Conservation (phyloP, 2,113 vertebrate species). For the Okapia johnstoni region DNA sequence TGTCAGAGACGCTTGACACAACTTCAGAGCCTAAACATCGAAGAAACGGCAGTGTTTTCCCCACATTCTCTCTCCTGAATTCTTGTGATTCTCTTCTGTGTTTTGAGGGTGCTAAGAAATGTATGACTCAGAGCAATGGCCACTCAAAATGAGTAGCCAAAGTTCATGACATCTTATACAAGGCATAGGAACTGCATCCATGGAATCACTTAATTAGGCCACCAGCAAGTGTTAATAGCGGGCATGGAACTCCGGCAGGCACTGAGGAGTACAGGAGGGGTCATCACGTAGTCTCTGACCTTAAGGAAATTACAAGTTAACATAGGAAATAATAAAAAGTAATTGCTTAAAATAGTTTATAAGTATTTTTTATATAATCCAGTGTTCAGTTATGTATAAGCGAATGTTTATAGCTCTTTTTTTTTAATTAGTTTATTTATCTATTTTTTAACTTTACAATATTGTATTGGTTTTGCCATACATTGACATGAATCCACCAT, state of each 20-base stretch:
- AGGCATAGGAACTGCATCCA: background rate
- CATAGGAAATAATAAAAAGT: background rate
- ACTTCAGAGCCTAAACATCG: background rate
- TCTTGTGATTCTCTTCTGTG: background rate
- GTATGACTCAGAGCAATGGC: background rate
- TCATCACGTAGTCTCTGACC: background rate
- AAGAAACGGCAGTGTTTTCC: background rate
- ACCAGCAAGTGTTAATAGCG: background rate
- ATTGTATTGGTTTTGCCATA: too few species aligned
- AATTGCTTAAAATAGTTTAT: background rate
- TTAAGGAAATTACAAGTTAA: slow-evolving; percentile 7
- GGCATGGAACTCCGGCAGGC: background rate
- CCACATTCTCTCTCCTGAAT: background rate
- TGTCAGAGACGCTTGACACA: background rate
- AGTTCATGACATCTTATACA: background rate
- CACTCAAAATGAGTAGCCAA: background rate
- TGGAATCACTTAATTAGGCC: background rate
- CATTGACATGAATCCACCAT: too few species aligned
- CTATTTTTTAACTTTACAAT: too few species aligned
- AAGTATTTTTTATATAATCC: background rate
- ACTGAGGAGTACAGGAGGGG: background rate
- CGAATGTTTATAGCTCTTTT: background rate
- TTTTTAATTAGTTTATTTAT: too few species aligned
- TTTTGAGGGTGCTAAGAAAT: background rate
- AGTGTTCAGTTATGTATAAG: background rate